Evolutionary conservation across 2,797 vertebrate species (phyloP).

Genomic region (Trachurus trachurus): DNA sequence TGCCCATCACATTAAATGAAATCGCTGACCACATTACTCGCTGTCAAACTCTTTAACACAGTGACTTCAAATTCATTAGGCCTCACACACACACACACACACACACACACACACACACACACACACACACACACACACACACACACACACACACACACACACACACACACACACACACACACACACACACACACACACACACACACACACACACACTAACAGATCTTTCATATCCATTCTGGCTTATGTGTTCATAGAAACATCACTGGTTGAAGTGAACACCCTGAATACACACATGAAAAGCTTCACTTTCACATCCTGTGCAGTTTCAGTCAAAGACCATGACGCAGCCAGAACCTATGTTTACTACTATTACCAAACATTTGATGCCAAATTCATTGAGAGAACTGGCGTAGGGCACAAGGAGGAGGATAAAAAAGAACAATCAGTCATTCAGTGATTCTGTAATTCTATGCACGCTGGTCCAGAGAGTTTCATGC

Average conservation of each 20-base stretch:
- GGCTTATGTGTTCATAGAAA: slow-evolving; percentile 7
- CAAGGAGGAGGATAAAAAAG: slow-evolving; percentile 28
- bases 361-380: slow-evolving; percentile 32
- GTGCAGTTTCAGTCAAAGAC: slow-evolving; percentile 14
- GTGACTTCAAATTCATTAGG: background rate
- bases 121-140: background rate
- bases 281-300: background rate
- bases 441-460: slow-evolving; percentile 16
- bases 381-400: slow-evolving; percentile 29
- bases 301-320: slow-evolving; percentile 17
- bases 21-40: background rate
- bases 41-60: background rate
- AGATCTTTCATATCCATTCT: background rate
- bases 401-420: slow-evolving; percentile 9
- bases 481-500: slow-evolving; percentile 16
- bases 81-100: background rate
- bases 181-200: background rate
- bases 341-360: background rate
- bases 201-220: background rate
- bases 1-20: background rate
- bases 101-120: background rate
- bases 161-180: background rate
- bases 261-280: background rate
- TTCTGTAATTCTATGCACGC: slow-evolving; percentile 2
- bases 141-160: background rate